phyloP scores from a whole-genome alignment of 2,113 vertebrate species.

The Datnioides undecimradiatus region DNA sequence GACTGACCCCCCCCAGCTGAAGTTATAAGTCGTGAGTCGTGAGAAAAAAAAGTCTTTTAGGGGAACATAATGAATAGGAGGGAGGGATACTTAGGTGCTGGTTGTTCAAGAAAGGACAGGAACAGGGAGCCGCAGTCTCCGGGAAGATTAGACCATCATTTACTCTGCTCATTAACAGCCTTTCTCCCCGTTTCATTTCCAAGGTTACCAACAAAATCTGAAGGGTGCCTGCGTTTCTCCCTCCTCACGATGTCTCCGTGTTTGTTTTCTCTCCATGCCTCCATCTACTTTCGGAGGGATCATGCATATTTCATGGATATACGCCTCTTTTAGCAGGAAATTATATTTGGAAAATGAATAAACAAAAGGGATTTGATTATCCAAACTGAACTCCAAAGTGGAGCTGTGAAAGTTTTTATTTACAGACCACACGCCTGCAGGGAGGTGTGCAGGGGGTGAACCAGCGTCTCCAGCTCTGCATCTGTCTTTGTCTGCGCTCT shows the following conservation, averaged over 20 bases:
- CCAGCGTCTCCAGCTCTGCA: neutral
- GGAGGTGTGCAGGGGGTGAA: neutral
- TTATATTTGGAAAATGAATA: constrained; percentile 57
- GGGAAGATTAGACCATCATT: constrained; percentile 1
- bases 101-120: neutral
- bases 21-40: neutral
- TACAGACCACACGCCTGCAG: constrained; percentile 1
- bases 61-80: neutral
- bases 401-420: constrained; percentile 13
- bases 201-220: constrained; percentile 10
- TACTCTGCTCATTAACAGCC: neutral
- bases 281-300: neutral
- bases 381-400: constrained; percentile 17
- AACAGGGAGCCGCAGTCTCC: neutral
- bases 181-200: neutral
- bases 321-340: constrained; percentile 32
- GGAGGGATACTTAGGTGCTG: neutral
- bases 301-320: constrained; percentile 60
- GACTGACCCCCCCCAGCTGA: neutral
- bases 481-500: constrained; percentile 19
- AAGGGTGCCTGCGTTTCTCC: constrained; percentile 1
- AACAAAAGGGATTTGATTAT: constrained; percentile 49
- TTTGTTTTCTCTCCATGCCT: constrained; percentile 18
- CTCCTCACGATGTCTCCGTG: neutral
- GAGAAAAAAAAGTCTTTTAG: neutral